A percentile compares a stretch with the other conserved stretches of the same genome.
Evolutionary conservation across 2,113 vertebrate species (phyloP).

Genomic region (Oreochromis niloticus): DNA sequence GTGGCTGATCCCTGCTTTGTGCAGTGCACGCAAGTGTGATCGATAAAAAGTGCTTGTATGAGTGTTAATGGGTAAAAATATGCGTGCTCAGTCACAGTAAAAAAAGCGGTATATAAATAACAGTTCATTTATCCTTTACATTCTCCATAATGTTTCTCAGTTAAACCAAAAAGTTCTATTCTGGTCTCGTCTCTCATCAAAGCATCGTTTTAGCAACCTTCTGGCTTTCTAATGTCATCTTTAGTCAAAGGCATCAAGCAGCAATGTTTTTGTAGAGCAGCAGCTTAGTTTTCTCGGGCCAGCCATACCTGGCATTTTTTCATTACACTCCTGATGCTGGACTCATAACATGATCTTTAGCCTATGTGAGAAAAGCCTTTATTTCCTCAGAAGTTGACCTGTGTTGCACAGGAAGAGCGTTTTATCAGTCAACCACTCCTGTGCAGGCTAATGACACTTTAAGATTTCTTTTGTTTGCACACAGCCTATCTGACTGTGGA

Average conservation of each 20-base stretch:
- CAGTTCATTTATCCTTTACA: not conserved
- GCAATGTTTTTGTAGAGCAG: not conserved
- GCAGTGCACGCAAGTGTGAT: not conserved
- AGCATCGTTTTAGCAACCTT: not conserved
- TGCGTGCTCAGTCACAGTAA: not conserved
- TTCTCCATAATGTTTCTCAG: not conserved
- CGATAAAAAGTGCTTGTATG: not conserved
- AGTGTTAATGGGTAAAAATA: not conserved
- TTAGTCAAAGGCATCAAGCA: not conserved
- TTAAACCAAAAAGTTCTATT: not conserved
- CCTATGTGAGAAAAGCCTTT: not conserved
- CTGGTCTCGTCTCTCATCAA: not conserved
- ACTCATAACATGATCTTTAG: not conserved
- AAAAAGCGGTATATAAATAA: not conserved
- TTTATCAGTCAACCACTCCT: not conserved
- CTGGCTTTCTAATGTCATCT: not conserved
- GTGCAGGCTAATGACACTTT: not conserved
- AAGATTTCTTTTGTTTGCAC: not conserved
- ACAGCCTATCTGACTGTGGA: not conserved
- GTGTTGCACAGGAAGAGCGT: not conserved
- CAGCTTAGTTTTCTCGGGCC: not conserved
- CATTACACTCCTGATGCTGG: not conserved
- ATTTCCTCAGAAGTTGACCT: not conserved
- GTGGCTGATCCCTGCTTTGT: not conserved
- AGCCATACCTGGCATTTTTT: not conserved